These are phyloP conservation scores for Podargus strigoides DNA, from an alignment of 2,797 vertebrate species.

Conservation along the genomic window DNA sequence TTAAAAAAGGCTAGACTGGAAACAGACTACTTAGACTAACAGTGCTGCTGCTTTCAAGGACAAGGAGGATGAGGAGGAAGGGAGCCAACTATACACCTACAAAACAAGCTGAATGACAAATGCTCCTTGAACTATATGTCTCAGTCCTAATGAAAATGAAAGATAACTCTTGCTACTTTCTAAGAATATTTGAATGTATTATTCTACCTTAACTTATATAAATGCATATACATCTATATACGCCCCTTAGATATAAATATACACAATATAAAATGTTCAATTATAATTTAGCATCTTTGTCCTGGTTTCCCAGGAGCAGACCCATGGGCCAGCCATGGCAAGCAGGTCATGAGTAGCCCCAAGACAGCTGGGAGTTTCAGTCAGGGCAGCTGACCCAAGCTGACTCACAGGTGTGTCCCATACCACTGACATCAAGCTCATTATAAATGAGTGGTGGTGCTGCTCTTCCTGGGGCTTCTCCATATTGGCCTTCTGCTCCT, in stretches of 20 bases:
- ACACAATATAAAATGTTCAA: not conserved
- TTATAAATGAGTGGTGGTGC: no score
- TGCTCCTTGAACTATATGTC: not conserved
- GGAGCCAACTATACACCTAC: not conserved
- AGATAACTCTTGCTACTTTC: not conserved
- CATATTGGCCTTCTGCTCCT: no score
- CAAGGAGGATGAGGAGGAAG: not conserved
- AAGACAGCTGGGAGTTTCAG: no score
- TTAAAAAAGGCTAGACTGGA: constrained; percentile 20
- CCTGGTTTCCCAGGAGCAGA: no score
- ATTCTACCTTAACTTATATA: not conserved
- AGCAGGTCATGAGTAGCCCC: no score
- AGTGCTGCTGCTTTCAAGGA: not conserved
- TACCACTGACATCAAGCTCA: no score
- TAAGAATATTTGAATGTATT: not conserved
- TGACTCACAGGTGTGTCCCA: no score
- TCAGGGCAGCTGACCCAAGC: no score
- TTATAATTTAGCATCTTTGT: no score
- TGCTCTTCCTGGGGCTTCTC: no score
- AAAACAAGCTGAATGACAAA: constrained; percentile 38
- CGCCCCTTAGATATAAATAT: not conserved
- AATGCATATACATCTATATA: not conserved
- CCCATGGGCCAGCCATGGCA: no score
- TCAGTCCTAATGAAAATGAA: constrained; percentile 7
- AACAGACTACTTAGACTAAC: not conserved